Evolutionary conservation across 2,888 invertebrate genomes (phyloP).

Genomic region (Operophtera brumata): DNA sequence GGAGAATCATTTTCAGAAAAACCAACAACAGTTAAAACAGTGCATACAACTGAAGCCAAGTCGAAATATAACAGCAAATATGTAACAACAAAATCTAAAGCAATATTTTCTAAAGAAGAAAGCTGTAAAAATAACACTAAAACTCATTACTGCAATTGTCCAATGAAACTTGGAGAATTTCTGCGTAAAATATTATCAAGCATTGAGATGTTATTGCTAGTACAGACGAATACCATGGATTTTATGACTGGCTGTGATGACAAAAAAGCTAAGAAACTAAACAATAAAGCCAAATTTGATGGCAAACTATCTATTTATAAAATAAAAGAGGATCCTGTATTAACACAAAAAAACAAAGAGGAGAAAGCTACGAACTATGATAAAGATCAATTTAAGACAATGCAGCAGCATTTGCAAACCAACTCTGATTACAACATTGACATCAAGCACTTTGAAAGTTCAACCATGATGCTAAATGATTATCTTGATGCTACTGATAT

Average conservation of each 20-base stretch:
- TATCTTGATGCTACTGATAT: background rate
- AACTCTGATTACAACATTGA: background rate
- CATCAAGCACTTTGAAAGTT: background rate
- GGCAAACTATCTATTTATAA: background rate
- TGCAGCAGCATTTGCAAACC: background rate
- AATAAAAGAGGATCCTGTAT: background rate
- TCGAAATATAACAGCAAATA: background rate
- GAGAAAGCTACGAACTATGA: background rate
- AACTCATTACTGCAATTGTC: conserved; percentile 47
- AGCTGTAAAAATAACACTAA: background rate
- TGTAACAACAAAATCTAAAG: background rate
- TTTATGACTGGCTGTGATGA: background rate
- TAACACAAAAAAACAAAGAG: background rate
- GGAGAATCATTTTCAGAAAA: conserved; percentile 31
- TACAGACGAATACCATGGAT: background rate
- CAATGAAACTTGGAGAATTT: conserved; percentile 40
- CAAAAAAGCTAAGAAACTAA: background rate
- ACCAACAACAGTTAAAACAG: background rate
- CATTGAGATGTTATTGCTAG: conserved; percentile 45
- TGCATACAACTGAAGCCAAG: background rate
- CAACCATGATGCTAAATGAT: background rate
- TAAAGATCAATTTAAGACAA: background rate
- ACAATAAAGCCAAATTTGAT: background rate
- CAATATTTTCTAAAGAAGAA: too few species aligned
- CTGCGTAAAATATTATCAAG: conserved; percentile 45